phyloP scores from a whole-genome alignment of 2,797 vertebrate species.

The Pempheris klunzingeri region DNA sequence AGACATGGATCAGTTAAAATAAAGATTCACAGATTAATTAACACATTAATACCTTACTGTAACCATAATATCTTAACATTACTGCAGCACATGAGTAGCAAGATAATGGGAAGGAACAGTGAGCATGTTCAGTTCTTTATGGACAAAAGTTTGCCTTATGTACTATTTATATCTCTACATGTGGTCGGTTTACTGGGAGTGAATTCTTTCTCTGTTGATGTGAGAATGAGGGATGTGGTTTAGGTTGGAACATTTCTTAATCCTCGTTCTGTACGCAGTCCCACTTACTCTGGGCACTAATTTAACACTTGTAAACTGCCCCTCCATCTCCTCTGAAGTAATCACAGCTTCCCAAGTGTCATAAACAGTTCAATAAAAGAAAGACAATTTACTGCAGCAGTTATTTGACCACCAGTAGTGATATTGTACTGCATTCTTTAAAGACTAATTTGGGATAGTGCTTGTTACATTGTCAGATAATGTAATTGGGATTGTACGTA shows the following conservation, averaged over 20 bases:
- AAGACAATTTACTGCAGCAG: neutral
- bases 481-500: no score
- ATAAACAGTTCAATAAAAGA: neutral
- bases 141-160: neutral
- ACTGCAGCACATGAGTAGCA: neutral
- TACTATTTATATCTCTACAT: neutral
- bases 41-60: no score
- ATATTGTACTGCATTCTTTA: conserved; percentile 1
- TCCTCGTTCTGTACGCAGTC: neutral
- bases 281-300: neutral
- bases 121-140: neutral
- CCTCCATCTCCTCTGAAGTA: neutral
- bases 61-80: neutral
- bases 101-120: neutral
- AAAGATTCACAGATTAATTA: neutral
- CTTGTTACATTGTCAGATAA: no score
- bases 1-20: neutral
- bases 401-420: neutral
- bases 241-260: neutral
- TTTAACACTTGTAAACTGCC: neutral
- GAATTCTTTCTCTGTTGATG: neutral
- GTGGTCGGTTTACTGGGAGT: neutral
- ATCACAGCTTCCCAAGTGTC: neutral
- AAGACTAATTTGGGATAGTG: neutral
- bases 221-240: neutral